Percentiles rank a stretch among this genome's conserved stretches.
These are phyloP conservation scores for Columbina picui DNA, from an alignment of 2,113 vertebrate genomes.

Conservation along the genomic window DNA sequence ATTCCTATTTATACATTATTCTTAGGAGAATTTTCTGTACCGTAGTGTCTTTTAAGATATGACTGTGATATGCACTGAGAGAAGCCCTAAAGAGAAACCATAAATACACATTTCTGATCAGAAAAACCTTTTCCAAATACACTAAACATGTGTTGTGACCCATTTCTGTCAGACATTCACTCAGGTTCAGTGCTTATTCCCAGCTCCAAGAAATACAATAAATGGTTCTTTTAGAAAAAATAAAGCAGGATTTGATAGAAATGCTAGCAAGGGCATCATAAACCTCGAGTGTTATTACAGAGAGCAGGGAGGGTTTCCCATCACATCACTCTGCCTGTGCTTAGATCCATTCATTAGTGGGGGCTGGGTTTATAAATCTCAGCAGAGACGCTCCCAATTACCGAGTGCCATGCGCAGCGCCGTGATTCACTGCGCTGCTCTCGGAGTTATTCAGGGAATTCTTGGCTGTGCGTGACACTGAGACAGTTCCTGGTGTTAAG, in stretches of 20 bases:
- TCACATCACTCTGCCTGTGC: not conserved
- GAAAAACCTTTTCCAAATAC: not conserved
- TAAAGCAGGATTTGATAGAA: not conserved
- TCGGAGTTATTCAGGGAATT: not conserved
- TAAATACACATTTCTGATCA: not conserved
- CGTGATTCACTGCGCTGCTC: not conserved
- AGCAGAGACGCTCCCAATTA: not conserved
- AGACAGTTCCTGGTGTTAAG: not conserved
- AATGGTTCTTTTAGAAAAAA: not conserved
- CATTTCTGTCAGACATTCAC: not conserved
- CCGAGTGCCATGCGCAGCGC: not conserved
- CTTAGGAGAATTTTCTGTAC: not conserved
- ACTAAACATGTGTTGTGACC: not conserved
- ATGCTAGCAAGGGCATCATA: not conserved
- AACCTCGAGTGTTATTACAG: not conserved
- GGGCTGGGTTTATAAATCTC: not conserved
- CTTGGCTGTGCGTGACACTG: not conserved
- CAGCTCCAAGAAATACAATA: not conserved
- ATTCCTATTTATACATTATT: not conserved
- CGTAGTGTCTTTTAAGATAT: not conserved
- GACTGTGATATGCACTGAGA: not conserved
- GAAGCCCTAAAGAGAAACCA: not conserved
- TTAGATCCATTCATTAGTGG: not conserved
- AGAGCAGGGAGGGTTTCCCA: conserved; percentile 1
- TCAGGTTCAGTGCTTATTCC: not conserved